These are phyloP conservation scores for Cylindroiulus punctatus DNA, from an alignment of 2,888 invertebrate species.

Conservation along the genomic window DNA sequence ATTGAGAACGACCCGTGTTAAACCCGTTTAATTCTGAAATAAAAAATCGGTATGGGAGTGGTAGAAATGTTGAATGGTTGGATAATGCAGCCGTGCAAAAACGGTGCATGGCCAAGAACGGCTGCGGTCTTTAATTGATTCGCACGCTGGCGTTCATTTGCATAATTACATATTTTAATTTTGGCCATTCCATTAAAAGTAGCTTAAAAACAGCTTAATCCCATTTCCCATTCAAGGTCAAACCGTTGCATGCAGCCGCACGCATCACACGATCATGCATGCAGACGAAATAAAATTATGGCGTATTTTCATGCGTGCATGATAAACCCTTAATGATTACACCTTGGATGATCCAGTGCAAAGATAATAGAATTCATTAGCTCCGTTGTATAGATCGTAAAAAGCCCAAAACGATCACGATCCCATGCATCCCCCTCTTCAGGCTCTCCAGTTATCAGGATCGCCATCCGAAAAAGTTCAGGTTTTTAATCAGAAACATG, in stretches of 20 bases:
- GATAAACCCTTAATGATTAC: background rate
- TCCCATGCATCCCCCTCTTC: background rate
- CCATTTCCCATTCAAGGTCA: background rate
- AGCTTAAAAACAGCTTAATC: background rate
- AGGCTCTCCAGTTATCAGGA: background rate
- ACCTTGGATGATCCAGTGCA: background rate
- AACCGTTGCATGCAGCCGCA: background rate
- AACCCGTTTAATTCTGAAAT: conserved; percentile 5
- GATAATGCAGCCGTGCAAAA: background rate
- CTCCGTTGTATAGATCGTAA: background rate
- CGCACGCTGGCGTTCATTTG: background rate
- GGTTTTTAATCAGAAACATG: conserved; percentile 43
- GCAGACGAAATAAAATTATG: background rate
- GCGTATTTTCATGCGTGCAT: conserved; percentile 3
- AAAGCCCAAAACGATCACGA: conserved; percentile 23
- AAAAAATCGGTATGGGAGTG: background rate
- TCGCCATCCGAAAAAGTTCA: background rate
- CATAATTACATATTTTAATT: conserved; percentile 28
- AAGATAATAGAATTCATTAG: conserved; percentile 30
- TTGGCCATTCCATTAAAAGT: conserved; percentile 16
- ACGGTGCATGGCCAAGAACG: background rate
- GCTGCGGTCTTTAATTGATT: conserved; percentile 12
- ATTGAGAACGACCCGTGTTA: conserved; percentile 14
- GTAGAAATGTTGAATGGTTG: background rate
- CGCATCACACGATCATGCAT: background rate